Evolutionary conservation across 2,888 invertebrate species (phyloP).

Genomic region (Drosophila nr. fundita): DNA sequence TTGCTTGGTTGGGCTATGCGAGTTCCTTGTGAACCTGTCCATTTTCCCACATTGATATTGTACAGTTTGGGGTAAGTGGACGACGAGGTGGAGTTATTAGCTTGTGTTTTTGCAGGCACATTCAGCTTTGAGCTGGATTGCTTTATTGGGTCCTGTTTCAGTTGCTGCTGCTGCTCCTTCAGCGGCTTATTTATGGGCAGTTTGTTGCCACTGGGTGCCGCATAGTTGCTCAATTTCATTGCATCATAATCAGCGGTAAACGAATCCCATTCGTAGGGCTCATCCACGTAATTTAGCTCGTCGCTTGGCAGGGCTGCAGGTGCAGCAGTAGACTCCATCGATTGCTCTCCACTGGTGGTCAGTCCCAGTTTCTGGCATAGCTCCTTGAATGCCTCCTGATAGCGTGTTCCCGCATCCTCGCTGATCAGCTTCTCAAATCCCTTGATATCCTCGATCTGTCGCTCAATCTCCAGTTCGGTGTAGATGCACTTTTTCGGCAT

Average conservation of each 20-base stretch:
- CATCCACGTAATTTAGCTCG: slow-evolving; percentile 9
- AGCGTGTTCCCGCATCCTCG: slow-evolving; percentile 31
- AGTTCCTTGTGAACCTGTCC: background rate
- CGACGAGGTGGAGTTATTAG: slow-evolving; percentile 11
- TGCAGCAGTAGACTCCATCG: background rate
- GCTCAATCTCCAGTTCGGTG: slow-evolving; percentile 66
- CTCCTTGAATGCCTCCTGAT: slow-evolving; percentile 61
- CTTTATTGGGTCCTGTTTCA: background rate
- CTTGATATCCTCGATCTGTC: slow-evolving; percentile 66
- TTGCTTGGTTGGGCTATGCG: slow-evolving; percentile 18
- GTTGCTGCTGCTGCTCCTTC: slow-evolving; percentile 4
- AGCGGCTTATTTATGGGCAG: slow-evolving; percentile 14
- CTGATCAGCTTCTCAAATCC: slow-evolving; percentile 33
- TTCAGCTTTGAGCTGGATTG: background rate
- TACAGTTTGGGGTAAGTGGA: slow-evolving; percentile 32
- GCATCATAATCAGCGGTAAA: slow-evolving; percentile 5
- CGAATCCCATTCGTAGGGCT: slow-evolving; percentile 24
- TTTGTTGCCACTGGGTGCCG: slow-evolving; percentile 10
- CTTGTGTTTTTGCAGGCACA: slow-evolving; percentile 8
- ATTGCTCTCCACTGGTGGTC: slow-evolving; percentile 15
- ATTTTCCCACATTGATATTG: slow-evolving; percentile 42
- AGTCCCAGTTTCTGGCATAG: slow-evolving; percentile 63
- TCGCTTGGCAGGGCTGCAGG: background rate
- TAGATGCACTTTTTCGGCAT: slow-evolving; percentile 26
- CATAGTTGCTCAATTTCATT: slow-evolving; percentile 25